phyloP scores from a whole-genome alignment of 2,888 invertebrate genomes.

The Frankliniella intonsa region DNA sequence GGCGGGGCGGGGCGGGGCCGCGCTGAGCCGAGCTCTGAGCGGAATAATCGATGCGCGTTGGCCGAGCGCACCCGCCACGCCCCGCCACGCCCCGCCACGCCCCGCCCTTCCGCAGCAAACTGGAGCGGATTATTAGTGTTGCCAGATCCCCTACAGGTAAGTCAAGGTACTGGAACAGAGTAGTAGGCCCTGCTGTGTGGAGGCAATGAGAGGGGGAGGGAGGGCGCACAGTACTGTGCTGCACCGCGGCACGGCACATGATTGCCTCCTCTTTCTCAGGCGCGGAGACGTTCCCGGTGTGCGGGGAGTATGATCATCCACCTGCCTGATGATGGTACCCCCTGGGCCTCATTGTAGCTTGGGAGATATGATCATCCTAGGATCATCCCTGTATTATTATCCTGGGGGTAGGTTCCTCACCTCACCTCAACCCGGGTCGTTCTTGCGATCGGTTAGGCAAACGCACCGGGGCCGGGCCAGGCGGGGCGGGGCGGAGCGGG shows the following conservation, averaged over 20 bases:
- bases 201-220: neutral
- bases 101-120: neutral
- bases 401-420: no score
- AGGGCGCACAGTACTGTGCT: neutral
- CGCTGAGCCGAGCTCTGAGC: neutral
- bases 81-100: conserved; percentile 1
- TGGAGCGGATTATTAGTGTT: no score
- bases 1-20: neutral
- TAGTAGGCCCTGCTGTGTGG: neutral
- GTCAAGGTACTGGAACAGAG: no score
- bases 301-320: no score
- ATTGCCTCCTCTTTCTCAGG: neutral
- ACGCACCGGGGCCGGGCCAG: no score
- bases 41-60: neutral
- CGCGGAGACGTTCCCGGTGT: neutral
- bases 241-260: neutral
- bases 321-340: no score
- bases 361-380: no score
- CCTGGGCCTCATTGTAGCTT: no score
- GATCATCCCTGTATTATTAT: no score
- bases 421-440: no score
- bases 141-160: no score
- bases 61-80: neutral
- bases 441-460: no score
- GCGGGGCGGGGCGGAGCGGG: neutral